These are phyloP conservation scores for Danio jaintianensis DNA, from an alignment of 2,797 vertebrate genomes.

Conservation along the genomic window DNA sequence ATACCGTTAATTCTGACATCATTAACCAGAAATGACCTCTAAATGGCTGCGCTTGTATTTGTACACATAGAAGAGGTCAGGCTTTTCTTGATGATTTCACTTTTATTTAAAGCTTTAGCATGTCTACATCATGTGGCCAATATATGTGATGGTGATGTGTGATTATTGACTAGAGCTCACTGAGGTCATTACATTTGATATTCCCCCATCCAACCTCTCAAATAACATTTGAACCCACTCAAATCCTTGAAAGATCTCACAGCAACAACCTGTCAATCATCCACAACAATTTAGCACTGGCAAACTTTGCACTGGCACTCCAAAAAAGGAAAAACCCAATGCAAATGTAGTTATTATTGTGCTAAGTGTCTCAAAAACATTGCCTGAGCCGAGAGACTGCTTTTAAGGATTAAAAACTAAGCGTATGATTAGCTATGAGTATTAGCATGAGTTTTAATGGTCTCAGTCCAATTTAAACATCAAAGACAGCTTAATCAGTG, in stretches of 20 bases:
- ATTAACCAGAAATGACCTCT: too few relatives aligned
- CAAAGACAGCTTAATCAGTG: slow-evolving; percentile 52
- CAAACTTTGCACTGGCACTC: neutral
- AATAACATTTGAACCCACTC: too few relatives aligned
- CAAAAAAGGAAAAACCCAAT: neutral
- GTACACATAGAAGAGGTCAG: too few relatives aligned
- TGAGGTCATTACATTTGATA: too few relatives aligned
- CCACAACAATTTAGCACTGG: neutral
- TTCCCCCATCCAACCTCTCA: too few relatives aligned
- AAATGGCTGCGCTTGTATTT: too few relatives aligned
- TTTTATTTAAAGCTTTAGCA: too few relatives aligned
- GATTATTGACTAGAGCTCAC: too few relatives aligned
- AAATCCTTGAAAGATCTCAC: neutral
- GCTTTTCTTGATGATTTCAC: too few relatives aligned
- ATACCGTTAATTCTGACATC: too few relatives aligned
- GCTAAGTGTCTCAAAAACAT: neutral
- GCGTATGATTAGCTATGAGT: slow-evolving; percentile 22
- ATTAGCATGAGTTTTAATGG: slow-evolving; percentile 39
- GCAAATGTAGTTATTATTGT: neutral
- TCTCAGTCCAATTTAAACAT: slow-evolving; percentile 51
- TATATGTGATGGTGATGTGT: too few relatives aligned
- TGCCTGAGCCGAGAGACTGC: neutral
- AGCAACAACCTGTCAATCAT: neutral
- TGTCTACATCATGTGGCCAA: too few relatives aligned
- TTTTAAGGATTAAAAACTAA: slow-evolving; percentile 20